Evolutionary conservation across 64 coral and sea anemone species (phyloP), one percentile per base, ranked within the genome.

Genomic region (Stichodactyla helianthus): DNA sequence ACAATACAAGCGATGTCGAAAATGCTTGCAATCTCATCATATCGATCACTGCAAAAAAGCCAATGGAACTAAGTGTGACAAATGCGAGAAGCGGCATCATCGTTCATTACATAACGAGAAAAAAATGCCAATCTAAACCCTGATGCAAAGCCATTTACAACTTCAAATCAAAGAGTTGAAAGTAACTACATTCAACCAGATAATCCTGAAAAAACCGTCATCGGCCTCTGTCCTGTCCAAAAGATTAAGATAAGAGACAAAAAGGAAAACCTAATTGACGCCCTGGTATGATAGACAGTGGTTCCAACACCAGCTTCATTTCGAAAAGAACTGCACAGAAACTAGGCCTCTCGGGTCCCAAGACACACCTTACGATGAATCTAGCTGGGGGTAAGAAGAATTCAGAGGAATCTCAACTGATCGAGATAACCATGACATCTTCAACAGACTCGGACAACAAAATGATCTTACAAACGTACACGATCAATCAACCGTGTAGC

Each of bases 41-140:
- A 93, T 84, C 61, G 59, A 93, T 60, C 71, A 89, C 23, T 93
- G 92, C 53, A 79, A 85, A 50, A 89, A 93, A 51, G 62, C 67
- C 52, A 83, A 93, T 51, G 92, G 92, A 55, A 67, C 86, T 14
- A 79, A 86, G 7, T 93, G 86, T 28, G 76, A 88, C 57, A 83
- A 93, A 55, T 86, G 92, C 61, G 18, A 18, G n/a, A 93, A 82
- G 64, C 77, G 65, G 2, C 87, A 93, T 53, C 86, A 93, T 23
- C 54, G 70, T 20, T 88, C 86, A 80, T 54, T 93, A 54, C 82
- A 93, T 28, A 93, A 82, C 50, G 91, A 81, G 16, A 81, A 10
- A 18, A 88, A 53, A 53, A 44, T 79, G 6, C 31, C 51, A 51
- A 15, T 16, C 52, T 53, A 51, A 79, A 79, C 18, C 28, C 77